phyloP scores from a whole-genome alignment of 2,113 vertebrate species.

The Ceyx margarethae region DNA sequence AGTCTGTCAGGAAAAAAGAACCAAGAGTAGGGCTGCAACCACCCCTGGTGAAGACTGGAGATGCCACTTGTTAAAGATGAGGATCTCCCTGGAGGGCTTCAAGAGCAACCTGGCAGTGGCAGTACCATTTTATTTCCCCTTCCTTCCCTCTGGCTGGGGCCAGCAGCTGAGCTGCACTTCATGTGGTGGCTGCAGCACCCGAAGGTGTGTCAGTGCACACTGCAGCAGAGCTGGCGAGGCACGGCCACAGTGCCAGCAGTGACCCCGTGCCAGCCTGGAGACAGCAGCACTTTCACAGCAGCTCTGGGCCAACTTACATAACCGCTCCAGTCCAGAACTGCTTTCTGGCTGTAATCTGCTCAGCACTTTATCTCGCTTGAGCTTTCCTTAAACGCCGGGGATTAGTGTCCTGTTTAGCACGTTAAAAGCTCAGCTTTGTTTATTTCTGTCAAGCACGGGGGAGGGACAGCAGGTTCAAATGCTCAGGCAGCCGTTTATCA shows the following conservation, averaged over 20 bases:
- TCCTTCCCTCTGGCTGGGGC: neutral
- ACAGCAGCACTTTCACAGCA: neutral
- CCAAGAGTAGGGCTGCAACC: neutral
- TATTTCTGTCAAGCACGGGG: slow-evolving; percentile 61
- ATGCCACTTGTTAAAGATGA: neutral
- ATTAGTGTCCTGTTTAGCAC: slow-evolving; percentile 55
- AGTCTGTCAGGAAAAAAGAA: neutral
- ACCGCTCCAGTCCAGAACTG: slow-evolving; percentile 52
- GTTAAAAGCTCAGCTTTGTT: slow-evolving; percentile 58
- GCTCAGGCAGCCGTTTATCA: slow-evolving; percentile 3
- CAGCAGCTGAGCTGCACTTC: neutral
- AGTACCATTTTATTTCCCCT: neutral
- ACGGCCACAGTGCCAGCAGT: neutral
- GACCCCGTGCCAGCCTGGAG: neutral
- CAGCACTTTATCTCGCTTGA: slow-evolving; percentile 62
- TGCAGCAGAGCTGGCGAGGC: neutral
- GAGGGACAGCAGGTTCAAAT: slow-evolving; percentile 36
- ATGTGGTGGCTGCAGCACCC: neutral
- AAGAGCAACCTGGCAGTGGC: neutral
- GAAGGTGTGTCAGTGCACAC: rapidly evolving
- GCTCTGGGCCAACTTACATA: slow-evolving; percentile 56
- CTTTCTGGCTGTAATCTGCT: slow-evolving; percentile 71
- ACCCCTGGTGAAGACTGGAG: neutral
- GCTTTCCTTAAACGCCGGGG: slow-evolving; percentile 54
- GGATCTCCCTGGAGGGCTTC: neutral